Percentiles rank a stretch among this genome's conserved stretches.
Evolutionary conservation across 2,113 vertebrate genomes (phyloP).

Genomic region (Synchiropus splendidus): DNA sequence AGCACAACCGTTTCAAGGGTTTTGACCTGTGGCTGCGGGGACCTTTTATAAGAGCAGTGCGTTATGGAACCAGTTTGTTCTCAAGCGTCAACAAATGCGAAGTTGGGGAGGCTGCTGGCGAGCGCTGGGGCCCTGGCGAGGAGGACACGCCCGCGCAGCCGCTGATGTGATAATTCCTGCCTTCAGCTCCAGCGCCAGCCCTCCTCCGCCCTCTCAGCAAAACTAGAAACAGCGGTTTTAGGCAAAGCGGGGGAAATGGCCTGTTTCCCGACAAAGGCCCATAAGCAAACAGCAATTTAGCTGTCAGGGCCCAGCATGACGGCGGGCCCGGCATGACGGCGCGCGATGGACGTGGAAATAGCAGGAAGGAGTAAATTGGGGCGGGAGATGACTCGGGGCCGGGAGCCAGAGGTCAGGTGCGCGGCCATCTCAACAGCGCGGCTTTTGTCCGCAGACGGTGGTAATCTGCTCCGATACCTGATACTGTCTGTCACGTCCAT

Average conservation of each 20-base stretch:
- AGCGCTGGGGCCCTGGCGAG: constrained; percentile 12
- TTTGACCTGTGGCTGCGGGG: no score
- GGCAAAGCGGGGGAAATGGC: constrained; percentile 60
- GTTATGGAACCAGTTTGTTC: no score
- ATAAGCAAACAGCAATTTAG: constrained; percentile 67
- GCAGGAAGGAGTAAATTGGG: constrained; percentile 68
- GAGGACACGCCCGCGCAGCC: constrained; percentile 36
- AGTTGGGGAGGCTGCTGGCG: no score
- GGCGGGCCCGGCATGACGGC: constrained; percentile 43
- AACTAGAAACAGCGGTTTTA: constrained; percentile 42
- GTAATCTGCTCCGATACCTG: constrained; percentile 38
- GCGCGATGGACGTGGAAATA: constrained; percentile 50
- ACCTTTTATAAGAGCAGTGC: no score
- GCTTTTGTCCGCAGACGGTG: constrained; percentile 49
- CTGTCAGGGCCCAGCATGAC: constrained; percentile 52
- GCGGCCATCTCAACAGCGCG: constrained; percentile 49
- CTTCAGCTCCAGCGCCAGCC: constrained; percentile 41
- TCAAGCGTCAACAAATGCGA: no score
- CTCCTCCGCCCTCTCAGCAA: constrained; percentile 13
- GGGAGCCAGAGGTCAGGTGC: constrained; percentile 50
- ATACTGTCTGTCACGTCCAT: constrained; percentile 51
- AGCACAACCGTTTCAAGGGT: no score
- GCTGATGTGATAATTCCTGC: constrained; percentile 63
- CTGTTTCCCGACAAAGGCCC: constrained; percentile 59
- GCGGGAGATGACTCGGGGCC: constrained; percentile 33